Percentiles rank a stretch among this genome's conserved stretches.
phyloP scores from a whole-genome alignment of 1,140 invertebrate genomes.

The Cotesia chilonis region DNA sequence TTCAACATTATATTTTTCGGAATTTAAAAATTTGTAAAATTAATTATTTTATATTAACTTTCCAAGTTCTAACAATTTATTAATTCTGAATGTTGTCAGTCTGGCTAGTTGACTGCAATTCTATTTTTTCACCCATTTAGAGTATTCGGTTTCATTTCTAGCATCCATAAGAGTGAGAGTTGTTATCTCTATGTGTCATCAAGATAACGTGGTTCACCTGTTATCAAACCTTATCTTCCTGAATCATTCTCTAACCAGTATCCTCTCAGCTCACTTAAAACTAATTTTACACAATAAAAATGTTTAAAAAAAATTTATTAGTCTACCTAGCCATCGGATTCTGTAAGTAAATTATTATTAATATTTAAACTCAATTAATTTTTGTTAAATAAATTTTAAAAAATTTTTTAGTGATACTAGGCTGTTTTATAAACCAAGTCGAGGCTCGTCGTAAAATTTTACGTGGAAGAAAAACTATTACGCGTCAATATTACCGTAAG shows the following conservation, averaged over 20 bases:
- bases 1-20: too few species aligned
- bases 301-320: constrained; percentile 45
- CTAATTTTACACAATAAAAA: constrained; percentile 44
- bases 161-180: not conserved
- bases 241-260: not conserved
- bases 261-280: not conserved
- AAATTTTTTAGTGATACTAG: constrained; percentile 68
- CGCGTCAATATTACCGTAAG: constrained; percentile 79
- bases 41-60: too few species aligned
- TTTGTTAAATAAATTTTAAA: constrained; percentile 22
- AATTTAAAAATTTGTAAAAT: too few species aligned
- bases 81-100: too few species aligned
- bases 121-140: not conserved
- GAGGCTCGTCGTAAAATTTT: constrained; percentile 79
- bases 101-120: too few species aligned
- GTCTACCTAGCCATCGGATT: constrained; percentile 55
- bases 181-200: too few species aligned
- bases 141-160: too few species aligned
- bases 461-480: constrained; percentile 77
- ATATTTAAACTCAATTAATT: constrained; percentile 3
- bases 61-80: too few species aligned
- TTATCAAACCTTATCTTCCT: not conserved
- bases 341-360: constrained; percentile 49
- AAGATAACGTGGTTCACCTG: not conserved
- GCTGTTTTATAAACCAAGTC: constrained; percentile 71